Evolutionary conservation across 2,888 invertebrate species (phyloP), one percentile per base, ranked within the genome.

Genomic region (Caenorhabditis sinica): DNA sequence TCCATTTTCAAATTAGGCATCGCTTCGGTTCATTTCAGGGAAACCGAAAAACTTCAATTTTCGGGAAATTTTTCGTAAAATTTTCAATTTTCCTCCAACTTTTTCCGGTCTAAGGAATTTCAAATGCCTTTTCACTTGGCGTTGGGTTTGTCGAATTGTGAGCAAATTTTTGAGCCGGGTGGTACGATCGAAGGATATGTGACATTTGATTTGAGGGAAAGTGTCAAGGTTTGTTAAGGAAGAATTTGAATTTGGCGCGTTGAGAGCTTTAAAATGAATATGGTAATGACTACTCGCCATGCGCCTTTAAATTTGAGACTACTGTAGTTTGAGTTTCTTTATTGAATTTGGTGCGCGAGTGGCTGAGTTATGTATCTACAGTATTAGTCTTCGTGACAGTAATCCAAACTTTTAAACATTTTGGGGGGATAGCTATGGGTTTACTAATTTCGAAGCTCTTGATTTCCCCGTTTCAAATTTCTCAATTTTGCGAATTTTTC

Each of bases 111-210:
- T 28, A 13, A 23, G 15, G 23, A 15, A 13, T 45, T 36, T 36
- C 11, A 23, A 58, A 84, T 84, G 84, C 84, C 84, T 8, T 84
- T 75, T 23, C 79, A 75, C 23, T 74, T 84, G 60, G 79, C 83
- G 5, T 36, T 83, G 15, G 79, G 79, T 5, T 20, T 83, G 13
- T 68, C 79, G n/a, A 83, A 79, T 65, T 79, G 66, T 63, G 83
- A 83, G 20, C 75, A 83, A 63, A 53, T 83, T 20, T 73, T 69
- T 30, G 74, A 83, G 61, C 84, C 84, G 8, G 71, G 71, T 9
- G 75, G 66, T 4, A 60, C 77, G 0, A 71, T 84, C 23, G 84
- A 84, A 53, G 84, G 84, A 36, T 75, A 65, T 13, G 80, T 84
- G 6, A 76, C 75, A n/a, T 80, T 84, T 23, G 84, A 84, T 58